These are phyloP conservation scores for Pammene aurita DNA, from an alignment of 2,888 invertebrate species.

Conservation along the genomic window DNA sequence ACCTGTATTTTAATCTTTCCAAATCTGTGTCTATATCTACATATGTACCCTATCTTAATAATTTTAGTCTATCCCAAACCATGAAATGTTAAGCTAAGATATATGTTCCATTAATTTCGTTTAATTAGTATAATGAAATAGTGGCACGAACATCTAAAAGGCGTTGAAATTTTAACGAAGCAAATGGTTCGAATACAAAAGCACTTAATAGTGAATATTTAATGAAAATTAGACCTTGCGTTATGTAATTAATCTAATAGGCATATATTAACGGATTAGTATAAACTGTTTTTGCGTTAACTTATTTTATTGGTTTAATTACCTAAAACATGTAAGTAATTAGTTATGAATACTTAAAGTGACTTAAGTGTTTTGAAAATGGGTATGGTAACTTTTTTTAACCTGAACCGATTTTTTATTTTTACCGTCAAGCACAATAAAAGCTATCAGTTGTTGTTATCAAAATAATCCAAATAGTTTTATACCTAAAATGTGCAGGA, in stretches of 20 bases:
- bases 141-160: conserved; percentile 15
- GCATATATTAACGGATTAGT: not conserved
- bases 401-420: no score
- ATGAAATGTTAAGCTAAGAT: conserved; percentile 6
- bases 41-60: not conserved
- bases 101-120: not conserved
- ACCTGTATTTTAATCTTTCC: conserved; percentile 12
- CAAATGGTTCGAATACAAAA: not conserved
- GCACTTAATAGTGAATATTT: not conserved
- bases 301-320: not conserved
- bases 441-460: no score
- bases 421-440: no score
- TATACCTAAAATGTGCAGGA: no score
- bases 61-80: conserved; percentile 7
- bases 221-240: not conserved
- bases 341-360: no score
- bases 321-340: no score
- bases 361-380: no score
- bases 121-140: conserved; percentile 10
- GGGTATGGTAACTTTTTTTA: no score
- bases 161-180: conserved; percentile 2
- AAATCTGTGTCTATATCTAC: conserved; percentile 11
- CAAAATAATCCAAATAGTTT: no score
- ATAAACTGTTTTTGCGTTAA: not conserved
- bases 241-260: not conserved